A percentile compares a stretch with the other conserved stretches of the same genome.
Conservation (phyloP, 2,113 vertebrate genomes). For the Ictalurus furcatus region DNA sequence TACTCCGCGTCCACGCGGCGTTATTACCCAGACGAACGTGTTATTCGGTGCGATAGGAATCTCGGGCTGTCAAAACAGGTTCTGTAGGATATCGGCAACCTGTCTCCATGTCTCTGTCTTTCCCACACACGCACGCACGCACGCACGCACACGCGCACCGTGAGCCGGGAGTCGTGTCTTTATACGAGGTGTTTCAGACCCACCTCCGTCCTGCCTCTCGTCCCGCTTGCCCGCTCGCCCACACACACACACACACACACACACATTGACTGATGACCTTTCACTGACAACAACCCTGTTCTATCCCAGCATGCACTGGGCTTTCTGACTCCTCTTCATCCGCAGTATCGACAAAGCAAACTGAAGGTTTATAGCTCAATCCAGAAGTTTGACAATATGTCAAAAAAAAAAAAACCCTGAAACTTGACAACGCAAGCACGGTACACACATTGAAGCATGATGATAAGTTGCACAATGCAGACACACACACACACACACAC, state of each 20-base stretch:
- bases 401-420: neutral
- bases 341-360: neutral
- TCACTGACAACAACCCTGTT: neutral
- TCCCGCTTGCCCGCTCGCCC: slow-evolving; percentile 28
- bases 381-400: neutral
- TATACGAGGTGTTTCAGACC: slow-evolving; percentile 43
- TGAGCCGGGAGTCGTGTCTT: slow-evolving; percentile 21
- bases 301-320: slow-evolving; percentile 18
- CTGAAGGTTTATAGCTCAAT: slow-evolving; percentile 23
- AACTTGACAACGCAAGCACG: neutral
- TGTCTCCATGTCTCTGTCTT: neutral
- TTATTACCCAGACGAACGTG: slow-evolving; percentile 17
- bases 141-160: neutral
- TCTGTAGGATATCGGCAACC: slow-evolving; percentile 28
- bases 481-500: neutral
- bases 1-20: neutral
- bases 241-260: slow-evolving; percentile 42
- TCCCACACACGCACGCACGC: slow-evolving; percentile 17
- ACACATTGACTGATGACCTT: slow-evolving; percentile 49
- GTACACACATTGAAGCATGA: neutral
- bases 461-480: neutral
- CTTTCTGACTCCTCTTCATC: neutral
- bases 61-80: slow-evolving; percentile 24
- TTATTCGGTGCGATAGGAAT: neutral
- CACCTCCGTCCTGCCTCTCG: slow-evolving; percentile 32